Base-by-base conservation (phyloP, 1,140 invertebrate genomes). In the Nomia melanderi region DNA sequence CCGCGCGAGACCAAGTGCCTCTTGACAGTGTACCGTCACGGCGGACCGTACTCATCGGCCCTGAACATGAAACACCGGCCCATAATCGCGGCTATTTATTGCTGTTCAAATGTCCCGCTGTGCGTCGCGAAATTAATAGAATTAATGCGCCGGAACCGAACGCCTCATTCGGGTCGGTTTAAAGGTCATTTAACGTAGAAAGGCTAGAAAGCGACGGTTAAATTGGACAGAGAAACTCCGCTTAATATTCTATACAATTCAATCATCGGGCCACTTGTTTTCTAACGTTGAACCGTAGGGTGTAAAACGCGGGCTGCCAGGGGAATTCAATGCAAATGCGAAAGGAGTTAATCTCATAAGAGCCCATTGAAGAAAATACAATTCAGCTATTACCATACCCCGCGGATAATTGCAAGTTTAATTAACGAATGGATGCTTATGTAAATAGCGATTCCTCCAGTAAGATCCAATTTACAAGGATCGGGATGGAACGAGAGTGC, bases 11-110 rank as follows among this genome's bases (percentile, higher is more conserved):
- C 41, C 2, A 27, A 14, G 8, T 33, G 27, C 11, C 29, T 31
- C 33, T 39, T 47, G 64, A 59, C 39, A 64, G 17, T 20, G 23
- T n/a, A 6, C 20, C 1, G 23, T 44, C 59, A 23, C 23, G 23
- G 59, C 25, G 11, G 31, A 66, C 17, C 23, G 41, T 54, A 41
- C 41, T 62, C 14, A 5, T 1, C 33, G 65, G 69, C 25, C 53
- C 17, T 29, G 54, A 50, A 31, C 25, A 39, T 39, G 50, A 59
- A 66, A 75, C 33, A 69, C 25, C 27, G 39, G n/a, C 1, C 23
- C 11, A 57, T 9, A 20, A n/a, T 50, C 27, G n/a, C 50, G 2
- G 9, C 7, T 12, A 23, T 31, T 50, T 50, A 33, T n/a, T 2
- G 11, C 11, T 39, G 9, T 50, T 33, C 23, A 31, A 65, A 50